Base-by-base conservation (phyloP, 2,888 invertebrate species). In the Cheilosia pagana region DNA sequence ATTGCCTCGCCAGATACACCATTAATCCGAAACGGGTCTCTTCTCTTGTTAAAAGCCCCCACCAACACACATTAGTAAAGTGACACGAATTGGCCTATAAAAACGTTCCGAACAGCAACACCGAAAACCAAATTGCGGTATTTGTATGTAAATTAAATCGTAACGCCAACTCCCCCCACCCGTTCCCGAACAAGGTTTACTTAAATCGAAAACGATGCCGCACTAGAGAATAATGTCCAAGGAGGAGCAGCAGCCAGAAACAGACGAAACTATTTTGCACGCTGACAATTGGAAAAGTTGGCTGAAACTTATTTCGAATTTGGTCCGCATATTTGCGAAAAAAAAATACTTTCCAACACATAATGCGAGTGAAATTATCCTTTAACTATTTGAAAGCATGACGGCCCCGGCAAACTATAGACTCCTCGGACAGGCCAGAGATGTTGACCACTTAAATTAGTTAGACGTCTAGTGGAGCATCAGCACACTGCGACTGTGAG, bases 81-180 rank as follows among this genome's bases (percentile, higher is more conserved):
- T 70, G 83, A 65, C 70, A 75, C 59, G 63, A 83, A 83, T 79
- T 75, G 57, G 74, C 35, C 65, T 45, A 79, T 79, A 83, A 79
- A 74, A 75, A 74, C 74, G 6, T 79, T 79, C 59, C 10, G 10
- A 79, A 35, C 72, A 74, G 83, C 68, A 63, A 68, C 52, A 68
- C 75, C 68, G 68, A 57, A 48, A 57, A 25, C 79, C 67, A 60
- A 78, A 79, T 59, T 68, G 74, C 48, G 68, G 60, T 74, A 68
- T 83, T 83, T 83, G n/a, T 79, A 83, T 83, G 83, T 75, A 83
- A 83, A 83, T 83, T 79, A 59, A 63, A 65, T 72, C 50, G 62
- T 76, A 59, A 59, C 55, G 23, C 41, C 62, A 63, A 71, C 57
- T 52, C 48, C 50, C 59, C 59, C 28, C 41, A 31, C 63, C 3